Base-by-base conservation (phyloP, 2,888 invertebrate species). In the Elysia crispata region DNA sequence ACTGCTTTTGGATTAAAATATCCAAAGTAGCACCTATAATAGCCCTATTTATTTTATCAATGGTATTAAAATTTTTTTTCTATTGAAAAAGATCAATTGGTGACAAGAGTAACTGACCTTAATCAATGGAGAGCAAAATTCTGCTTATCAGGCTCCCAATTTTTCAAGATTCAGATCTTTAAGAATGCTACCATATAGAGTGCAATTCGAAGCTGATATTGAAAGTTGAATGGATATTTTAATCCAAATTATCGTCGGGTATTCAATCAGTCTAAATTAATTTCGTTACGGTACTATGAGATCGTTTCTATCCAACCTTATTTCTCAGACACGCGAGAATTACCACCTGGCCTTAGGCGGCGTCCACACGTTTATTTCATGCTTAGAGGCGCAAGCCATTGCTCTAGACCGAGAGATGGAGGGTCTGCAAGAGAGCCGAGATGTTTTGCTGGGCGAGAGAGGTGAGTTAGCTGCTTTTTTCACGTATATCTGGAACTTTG, bases 331-430 rank as follows among this genome's bases (percentile, higher is more conserved):
- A 11, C 41, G 41, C 41, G 77, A 78, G 23, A 50, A 57, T n/a
- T 78, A 62, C 31, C 70, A 78, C 15, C 62, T 72, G 28, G 72
- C 62, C 62, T 72, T 78, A 72, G 23, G 54, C 5, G 77, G 77
- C 1, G 41, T 78, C 6, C 50, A 72, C 18, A 78, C 62, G 13
- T 78, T 78, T 31, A 54, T 78, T 28, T 54, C 25, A 31, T 41
- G 33, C n/a, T 20, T 78, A 28, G 69, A 78, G 15, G 49, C 41
- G 0, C 72, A 78, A 30, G 28, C 49, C 8, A 28, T 50, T 13
- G n/a, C 60, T 13, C 50, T 78, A n/a, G 77, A 78, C 18, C 33
- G 28, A 0, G 77, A 78, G 23, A 57, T 78, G 30, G 72, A 78
- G 28, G 50, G n/a, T 25, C 1, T 64, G 11, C 49, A 78, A 30